These are phyloP conservation scores for Puntigrus tetrazona DNA, from an alignment of 2,113 vertebrate species.

Conservation along the genomic window DNA sequence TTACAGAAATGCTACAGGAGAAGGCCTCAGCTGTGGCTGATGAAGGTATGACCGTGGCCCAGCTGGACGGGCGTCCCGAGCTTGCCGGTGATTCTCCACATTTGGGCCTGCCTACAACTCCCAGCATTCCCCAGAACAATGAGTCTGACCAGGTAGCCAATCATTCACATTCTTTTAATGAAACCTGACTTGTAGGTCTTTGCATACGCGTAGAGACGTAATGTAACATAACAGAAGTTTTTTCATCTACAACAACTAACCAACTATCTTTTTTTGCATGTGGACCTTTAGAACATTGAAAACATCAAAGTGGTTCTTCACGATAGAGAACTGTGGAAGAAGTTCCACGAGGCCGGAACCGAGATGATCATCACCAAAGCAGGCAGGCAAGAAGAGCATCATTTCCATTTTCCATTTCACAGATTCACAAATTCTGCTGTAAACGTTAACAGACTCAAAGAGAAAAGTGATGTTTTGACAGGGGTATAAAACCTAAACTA, in stretches of 20 bases:
- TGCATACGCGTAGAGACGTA: not conserved
- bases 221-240: not conserved
- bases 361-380: slow-evolving; percentile 99
- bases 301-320: slow-evolving; percentile 96
- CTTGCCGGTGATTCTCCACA: slow-evolving; percentile 76
- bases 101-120: slow-evolving; percentile 77
- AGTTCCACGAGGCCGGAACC: slow-evolving; percentile 94
- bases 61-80: slow-evolving; percentile 76
- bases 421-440: not conserved
- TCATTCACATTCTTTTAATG: not conserved
- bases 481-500: not conserved
- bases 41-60: slow-evolving; percentile 82
- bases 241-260: not conserved
- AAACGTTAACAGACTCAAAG: not conserved
- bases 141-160: slow-evolving; percentile 87
- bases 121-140: slow-evolving; percentile 79
- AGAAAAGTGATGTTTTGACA: not conserved
- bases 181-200: not conserved
- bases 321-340: slow-evolving; percentile 97
- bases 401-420: not conserved
- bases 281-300: slow-evolving; percentile 85
- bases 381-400: slow-evolving; percentile 84
- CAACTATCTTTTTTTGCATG: not conserved
- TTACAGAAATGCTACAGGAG: slow-evolving; percentile 96
- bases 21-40: slow-evolving; percentile 89